These are phyloP conservation scores for Sesamia inferens DNA, from an alignment of 2,888 invertebrate genomes.

Conservation along the genomic window DNA sequence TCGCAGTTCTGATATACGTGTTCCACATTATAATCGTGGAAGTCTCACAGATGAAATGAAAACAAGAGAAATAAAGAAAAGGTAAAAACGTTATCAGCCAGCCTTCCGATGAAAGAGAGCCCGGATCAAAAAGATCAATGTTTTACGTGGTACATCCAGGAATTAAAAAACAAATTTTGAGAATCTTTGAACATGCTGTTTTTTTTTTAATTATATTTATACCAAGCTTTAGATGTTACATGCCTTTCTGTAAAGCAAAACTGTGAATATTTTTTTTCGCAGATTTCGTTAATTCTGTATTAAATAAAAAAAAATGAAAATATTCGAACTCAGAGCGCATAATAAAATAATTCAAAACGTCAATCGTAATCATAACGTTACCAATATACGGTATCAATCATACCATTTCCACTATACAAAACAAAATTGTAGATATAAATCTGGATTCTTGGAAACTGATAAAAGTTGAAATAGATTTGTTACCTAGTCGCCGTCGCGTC, in stretches of 20 bases:
- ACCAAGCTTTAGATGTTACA: not conserved
- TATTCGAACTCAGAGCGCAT: not conserved
- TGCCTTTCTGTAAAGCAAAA: conserved; percentile 11
- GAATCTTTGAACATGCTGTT: conserved; percentile 17
- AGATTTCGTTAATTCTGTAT: too few relatives aligned
- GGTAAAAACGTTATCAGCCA: conserved; percentile 49
- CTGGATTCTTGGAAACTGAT: conserved; percentile 28
- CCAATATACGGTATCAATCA: too few relatives aligned
- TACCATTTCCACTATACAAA: conserved; percentile 7
- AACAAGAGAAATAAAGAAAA: conserved; percentile 49
- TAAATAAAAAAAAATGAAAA: not conserved
- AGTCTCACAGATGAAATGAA: conserved; percentile 34
- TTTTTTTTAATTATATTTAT: conserved; percentile 16
- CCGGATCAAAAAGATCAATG: conserved; percentile 61
- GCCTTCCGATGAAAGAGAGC: conserved; percentile 39
- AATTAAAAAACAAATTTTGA: conserved; percentile 23
- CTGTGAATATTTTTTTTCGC: not conserved
- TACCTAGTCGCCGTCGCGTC: conserved; percentile 1
- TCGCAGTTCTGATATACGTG: conserved; percentile 29
- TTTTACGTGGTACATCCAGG: conserved; percentile 39
- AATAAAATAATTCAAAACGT: not conserved
- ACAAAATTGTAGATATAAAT: conserved; percentile 12
- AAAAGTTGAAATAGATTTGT: conserved; percentile 48
- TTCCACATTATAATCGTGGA: conserved; percentile 37
- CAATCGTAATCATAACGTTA: conserved; percentile 13